Evolutionary conservation across 2,888 invertebrate species (phyloP), one percentile per base, ranked within the genome.

Genomic region (Nowickia ferox): DNA sequence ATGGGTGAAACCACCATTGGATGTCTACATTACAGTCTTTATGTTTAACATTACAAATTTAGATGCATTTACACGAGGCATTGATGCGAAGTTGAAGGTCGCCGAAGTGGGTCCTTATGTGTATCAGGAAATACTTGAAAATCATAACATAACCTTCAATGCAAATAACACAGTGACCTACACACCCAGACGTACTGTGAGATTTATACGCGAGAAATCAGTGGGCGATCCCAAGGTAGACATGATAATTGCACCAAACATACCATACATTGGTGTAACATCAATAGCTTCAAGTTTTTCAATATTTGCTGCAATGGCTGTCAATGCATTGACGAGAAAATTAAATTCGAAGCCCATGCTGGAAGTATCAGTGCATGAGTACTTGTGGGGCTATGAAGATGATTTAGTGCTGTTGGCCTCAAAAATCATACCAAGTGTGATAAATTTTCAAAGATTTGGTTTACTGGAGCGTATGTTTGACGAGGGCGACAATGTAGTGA

Each of bases 381-480:
- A 95, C 90, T 92, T 97, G 15, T 97, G 97, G 96, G 97, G 97
- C 0, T 97, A 97, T 90, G 95, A 96, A 1, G 97, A 97, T 90
- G 94, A 94, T 0, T 90, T 97, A 59, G 95, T 97, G 66, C 93
- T 93, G 1, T 90, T 97, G 46, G 97, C 96, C 0, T 94, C 96
- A 87, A 94, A 93, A 30, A 92, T 96, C 55, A 91, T 97, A 19
- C 97, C 97, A 0, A 95, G 94, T n/a, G 96, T 96, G 94, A 96
- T 97, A 15, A 95, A 96, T 88, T 97, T 97, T 89, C 93, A 94
- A n/a, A 95, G 94, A 89, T 96, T 98, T 88, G 98, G 97, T 0
- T 93, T 97, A 63, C 93, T 97, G 88, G 97, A 97, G 89, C 94
- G 97, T 93, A 93, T 96, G 91, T 93, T 95, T 88, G 95, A 95